These are phyloP conservation scores for Bubalus kerabau DNA, from an alignment of 2,113 vertebrate species.

Conservation along the genomic window DNA sequence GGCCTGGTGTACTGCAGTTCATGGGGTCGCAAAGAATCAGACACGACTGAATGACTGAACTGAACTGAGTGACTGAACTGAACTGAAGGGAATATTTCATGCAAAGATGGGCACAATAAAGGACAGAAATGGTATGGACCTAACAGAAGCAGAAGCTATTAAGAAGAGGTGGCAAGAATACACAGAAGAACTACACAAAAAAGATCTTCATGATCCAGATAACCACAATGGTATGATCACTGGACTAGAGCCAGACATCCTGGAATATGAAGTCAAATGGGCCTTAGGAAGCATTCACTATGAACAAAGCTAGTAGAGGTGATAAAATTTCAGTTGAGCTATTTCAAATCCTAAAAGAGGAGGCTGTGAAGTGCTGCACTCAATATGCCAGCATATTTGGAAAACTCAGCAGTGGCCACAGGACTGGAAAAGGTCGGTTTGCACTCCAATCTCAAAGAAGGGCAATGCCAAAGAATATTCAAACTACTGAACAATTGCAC, in stretches of 20 bases:
- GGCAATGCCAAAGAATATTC: neutral
- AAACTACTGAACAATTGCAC: neutral
- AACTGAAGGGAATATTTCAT: neutral
- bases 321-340: neutral
- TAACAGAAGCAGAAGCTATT: neutral
- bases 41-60: too few species aligned
- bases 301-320: neutral
- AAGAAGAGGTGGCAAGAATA: neutral
- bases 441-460: neutral
- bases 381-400: neutral
- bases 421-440: neutral
- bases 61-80: neutral
- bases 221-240: neutral
- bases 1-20: fast-evolving
- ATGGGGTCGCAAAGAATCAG: too few species aligned
- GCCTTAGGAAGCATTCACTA: neutral
- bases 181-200: neutral
- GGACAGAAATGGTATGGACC: neutral
- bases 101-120: neutral
- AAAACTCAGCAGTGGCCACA: neutral
- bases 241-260: neutral
- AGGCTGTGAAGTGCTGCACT: neutral
- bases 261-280: neutral
- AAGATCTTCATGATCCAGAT: neutral
- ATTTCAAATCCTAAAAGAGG: neutral